These are phyloP conservation scores for Corythornis cristatus DNA, from an alignment of 2,113 vertebrate species.

Conservation along the genomic window DNA sequence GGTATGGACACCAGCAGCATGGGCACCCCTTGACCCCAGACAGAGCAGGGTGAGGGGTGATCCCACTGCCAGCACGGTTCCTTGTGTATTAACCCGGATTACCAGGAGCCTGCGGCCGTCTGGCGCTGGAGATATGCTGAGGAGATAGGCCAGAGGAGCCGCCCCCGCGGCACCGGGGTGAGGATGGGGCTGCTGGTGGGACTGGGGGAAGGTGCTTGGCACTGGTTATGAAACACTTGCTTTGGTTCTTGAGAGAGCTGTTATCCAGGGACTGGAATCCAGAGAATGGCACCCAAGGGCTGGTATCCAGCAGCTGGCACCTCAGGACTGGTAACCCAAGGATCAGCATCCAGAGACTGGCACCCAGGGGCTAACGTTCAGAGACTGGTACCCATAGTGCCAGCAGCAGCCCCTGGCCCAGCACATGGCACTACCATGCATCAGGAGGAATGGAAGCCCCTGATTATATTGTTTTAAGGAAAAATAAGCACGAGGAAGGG, in stretches of 20 bases:
- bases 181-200: background rate
- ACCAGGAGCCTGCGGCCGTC: background rate
- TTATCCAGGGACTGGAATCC: no score
- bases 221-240: background rate
- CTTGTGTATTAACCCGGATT: constrained; percentile 46
- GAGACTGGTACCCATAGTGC: background rate
- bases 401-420: background rate
- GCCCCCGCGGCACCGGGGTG: background rate
- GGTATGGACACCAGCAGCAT: rapidly evolving
- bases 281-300: background rate
- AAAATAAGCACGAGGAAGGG: background rate
- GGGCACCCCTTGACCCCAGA: background rate
- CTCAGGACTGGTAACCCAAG: no score
- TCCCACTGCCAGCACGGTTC: background rate
- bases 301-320: no score
- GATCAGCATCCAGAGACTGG: no score
- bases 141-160: background rate
- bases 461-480: background rate
- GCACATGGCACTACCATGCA: background rate
- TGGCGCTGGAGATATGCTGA: background rate
- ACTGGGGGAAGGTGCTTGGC: background rate
- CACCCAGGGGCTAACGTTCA: background rate
- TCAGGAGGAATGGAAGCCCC: background rate
- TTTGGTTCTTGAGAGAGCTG: background rate
- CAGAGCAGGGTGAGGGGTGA: background rate